phyloP scores from a whole-genome alignment of 2,888 invertebrate species.

The Chesias legatella region DNA sequence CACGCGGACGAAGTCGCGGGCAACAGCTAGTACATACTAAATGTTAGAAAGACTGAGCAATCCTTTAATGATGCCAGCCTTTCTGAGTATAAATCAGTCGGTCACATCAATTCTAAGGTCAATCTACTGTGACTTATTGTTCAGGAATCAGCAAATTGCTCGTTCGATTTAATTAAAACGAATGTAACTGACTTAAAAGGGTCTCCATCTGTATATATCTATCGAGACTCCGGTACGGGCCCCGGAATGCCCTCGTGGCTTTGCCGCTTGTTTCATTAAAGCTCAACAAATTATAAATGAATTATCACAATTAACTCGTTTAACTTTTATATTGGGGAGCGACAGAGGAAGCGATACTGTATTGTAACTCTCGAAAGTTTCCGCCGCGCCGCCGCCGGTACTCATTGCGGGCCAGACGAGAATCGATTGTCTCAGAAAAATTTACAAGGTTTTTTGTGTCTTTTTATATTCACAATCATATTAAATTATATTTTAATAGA shows the following conservation, averaged over 20 bases:
- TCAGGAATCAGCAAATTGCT: slow-evolving; percentile 37
- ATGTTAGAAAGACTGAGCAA: slow-evolving; percentile 12
- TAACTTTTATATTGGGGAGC: slow-evolving; percentile 33
- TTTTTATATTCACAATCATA: too few relatives aligned
- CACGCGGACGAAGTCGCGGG: too few relatives aligned
- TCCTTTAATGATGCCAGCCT: slow-evolving; percentile 25
- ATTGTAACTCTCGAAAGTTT: slow-evolving; percentile 14
- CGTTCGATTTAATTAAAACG: slow-evolving; percentile 51
- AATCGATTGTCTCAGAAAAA: too few relatives aligned
- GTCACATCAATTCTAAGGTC: slow-evolving; percentile 23
- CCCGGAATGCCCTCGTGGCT: slow-evolving; percentile 32
- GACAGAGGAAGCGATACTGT: slow-evolving; percentile 5
- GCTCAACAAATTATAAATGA: slow-evolving; percentile 40
- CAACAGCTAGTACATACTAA: too few relatives aligned
- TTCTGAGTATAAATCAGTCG: slow-evolving; percentile 27
- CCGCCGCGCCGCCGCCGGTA: too few relatives aligned
- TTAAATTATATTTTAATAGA: too few relatives aligned
- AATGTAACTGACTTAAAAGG: slow-evolving; percentile 42
- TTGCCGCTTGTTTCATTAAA: slow-evolving; percentile 44
- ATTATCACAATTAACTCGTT: slow-evolving; percentile 42
- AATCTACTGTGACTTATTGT: slow-evolving; percentile 12
- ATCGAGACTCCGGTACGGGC: slow-evolving; percentile 40
- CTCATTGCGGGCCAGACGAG: too few relatives aligned
- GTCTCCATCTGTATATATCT: slow-evolving; percentile 16
- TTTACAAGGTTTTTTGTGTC: too few relatives aligned